Conservation (phyloP, 2,113 vertebrate genomes). For the Rhinoptilus africanus region DNA sequence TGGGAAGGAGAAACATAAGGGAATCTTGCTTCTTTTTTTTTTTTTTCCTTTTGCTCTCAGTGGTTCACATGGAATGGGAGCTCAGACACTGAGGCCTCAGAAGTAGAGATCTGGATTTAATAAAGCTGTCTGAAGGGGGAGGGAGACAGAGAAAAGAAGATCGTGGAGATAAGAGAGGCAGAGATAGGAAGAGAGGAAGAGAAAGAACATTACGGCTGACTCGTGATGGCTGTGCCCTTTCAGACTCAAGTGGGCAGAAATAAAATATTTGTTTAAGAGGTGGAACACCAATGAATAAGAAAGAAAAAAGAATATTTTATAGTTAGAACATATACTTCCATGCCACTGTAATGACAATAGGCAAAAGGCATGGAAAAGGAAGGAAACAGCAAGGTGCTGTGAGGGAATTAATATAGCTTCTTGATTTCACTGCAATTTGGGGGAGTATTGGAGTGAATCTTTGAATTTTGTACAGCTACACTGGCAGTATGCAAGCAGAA, state of each 20-base stretch:
- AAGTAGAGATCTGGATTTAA: constrained; percentile 44
- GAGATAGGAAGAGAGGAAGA: constrained; percentile 3
- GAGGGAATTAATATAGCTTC: not conserved
- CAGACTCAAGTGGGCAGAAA: not conserved
- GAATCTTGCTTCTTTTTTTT: not conserved
- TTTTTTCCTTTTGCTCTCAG: not conserved
- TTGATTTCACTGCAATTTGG: not conserved
- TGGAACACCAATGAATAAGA: not conserved
- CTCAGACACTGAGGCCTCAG: constrained; percentile 15
- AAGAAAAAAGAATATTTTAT: not conserved
- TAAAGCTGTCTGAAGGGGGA: constrained; percentile 24
- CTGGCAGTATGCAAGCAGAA: not conserved
- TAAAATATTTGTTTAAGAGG: not conserved
- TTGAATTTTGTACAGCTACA: not conserved
- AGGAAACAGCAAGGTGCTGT: not conserved
- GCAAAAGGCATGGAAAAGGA: not conserved
- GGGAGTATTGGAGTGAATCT: not conserved
- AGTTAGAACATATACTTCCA: not conserved
- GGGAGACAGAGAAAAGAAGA: not conserved
- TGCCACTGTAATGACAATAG: not conserved
- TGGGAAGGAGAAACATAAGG: not conserved
- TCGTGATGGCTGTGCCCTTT: not conserved
- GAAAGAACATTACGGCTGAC: not conserved
- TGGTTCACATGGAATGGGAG: not conserved
- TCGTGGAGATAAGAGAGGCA: constrained; percentile 32